Evolutionary conservation across 2,797 vertebrate species (phyloP), one percentile per base, ranked within the genome.

Genomic region (Gila robusta): DNA sequence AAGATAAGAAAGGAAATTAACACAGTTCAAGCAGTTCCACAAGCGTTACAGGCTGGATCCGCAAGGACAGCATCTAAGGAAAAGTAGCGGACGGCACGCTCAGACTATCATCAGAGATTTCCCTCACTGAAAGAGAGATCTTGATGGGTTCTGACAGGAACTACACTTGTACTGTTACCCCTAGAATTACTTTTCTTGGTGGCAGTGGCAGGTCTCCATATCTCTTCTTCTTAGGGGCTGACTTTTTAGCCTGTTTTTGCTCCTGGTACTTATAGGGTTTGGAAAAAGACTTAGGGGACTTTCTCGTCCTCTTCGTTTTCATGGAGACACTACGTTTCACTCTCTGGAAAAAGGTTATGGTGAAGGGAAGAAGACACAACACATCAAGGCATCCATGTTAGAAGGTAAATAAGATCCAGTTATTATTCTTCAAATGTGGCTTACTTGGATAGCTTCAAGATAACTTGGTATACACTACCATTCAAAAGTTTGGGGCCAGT

Each of bases 221-320:
- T 94, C 94, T 96, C 96, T 96, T 98, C 98, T 97, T 98, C 97
- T 96, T 97, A 95, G 95, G 71, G 66, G 96, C 90, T 95, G 96
- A 92, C 94, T 94, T 96, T 97, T 97, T 97, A 95, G 94, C 87
- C 95, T 97, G 97, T 97, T 96, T 97, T 92, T 91, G 86, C 91
- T 94, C 91, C 94, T 92, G 95, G 95, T 96, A 94, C 95, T 95
- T 98, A 97, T 95, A 94, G 89, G 95, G 91, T 93, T 96, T 97
- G 94, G 95, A 91, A 94, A 98, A 97, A 97, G 96, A 93, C 94
- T 95, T 97, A 97, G 93, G 81, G 91, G 96, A 93, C 96, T 98
- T 95, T 97, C 95, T 97, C 95, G 93, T 96, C 96, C 91, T 98
- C 98, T 98, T 99, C 97, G 95, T 96, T 97, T 95, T 97, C 96